Evolutionary conservation across 2,888 invertebrate species (phyloP).

Genomic region (Scaptomyza caliginosa): DNA sequence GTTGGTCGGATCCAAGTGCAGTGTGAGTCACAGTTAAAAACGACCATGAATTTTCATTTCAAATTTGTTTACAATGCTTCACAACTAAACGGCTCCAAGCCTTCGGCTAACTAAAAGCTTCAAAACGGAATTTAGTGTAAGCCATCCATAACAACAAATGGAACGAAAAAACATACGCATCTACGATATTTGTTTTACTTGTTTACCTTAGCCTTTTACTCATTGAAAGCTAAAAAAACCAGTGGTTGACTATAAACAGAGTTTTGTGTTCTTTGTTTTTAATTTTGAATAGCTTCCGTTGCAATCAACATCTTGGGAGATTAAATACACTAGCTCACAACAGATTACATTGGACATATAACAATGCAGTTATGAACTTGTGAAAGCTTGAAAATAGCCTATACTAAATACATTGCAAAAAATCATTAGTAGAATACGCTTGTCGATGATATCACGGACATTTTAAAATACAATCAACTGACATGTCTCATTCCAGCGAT

Average conservation of each 20-base stretch:
- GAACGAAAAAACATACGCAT: no score
- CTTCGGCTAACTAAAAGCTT: background rate
- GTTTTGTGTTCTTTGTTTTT: slow-evolving; percentile 25
- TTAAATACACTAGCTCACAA: no score
- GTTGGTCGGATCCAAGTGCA: slow-evolving; percentile 82
- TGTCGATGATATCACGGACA: slow-evolving; percentile 27
- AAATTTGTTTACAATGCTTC: background rate
- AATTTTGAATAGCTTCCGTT: slow-evolving; percentile 18
- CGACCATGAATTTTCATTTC: background rate
- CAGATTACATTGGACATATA: no score
- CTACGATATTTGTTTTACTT: slow-evolving; percentile 25
- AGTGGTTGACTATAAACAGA: slow-evolving; percentile 53
- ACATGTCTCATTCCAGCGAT: background rate
- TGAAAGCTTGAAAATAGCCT: no score
- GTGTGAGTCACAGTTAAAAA: slow-evolving; percentile 75
- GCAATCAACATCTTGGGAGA: background rate
- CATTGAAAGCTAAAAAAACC: slow-evolving; percentile 17
- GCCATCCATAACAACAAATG: slow-evolving; percentile 17
- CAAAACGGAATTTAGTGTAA: slow-evolving; percentile 42
- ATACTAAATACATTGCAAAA: slow-evolving; percentile 15
- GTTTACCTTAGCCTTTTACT: slow-evolving; percentile 45
- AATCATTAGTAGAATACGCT: background rate
- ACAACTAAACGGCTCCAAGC: slow-evolving; percentile 27
- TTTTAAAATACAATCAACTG: slow-evolving; percentile 5
- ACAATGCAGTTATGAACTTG: no score